Evolutionary conservation across 2,113 vertebrate genomes (phyloP).

Genomic region (Acinonyx jubatus): DNA sequence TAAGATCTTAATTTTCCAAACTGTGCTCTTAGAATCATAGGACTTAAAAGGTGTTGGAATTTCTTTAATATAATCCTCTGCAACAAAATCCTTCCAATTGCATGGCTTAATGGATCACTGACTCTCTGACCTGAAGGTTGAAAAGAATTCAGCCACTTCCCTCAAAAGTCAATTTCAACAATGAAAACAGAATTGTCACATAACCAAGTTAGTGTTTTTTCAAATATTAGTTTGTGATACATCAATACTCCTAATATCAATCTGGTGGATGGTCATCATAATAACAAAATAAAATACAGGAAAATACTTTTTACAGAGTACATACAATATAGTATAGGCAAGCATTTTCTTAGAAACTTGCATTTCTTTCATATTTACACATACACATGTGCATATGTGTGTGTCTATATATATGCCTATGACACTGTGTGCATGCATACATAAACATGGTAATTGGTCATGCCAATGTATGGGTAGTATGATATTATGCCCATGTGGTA

Average conservation of each 20-base stretch:
- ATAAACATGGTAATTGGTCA: background rate
- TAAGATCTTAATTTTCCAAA: constrained; percentile 19
- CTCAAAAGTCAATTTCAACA: constrained; percentile 14
- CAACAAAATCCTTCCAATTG: constrained; percentile 50
- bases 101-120: constrained; percentile 52
- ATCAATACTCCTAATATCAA: background rate
- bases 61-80: constrained; percentile 47
- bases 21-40: background rate
- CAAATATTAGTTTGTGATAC: background rate
- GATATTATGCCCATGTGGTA: background rate
- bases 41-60: background rate
- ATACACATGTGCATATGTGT: background rate
- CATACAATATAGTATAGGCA: background rate
- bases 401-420: background rate
- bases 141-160: background rate
- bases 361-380: background rate
- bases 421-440: background rate
- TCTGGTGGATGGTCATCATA: background rate
- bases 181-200: background rate
- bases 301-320: background rate
- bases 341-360: background rate
- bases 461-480: background rate
- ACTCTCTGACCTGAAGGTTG: background rate
- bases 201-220: background rate
- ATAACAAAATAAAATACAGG: background rate